Percentiles rank a stretch among this genome's conserved stretches.
phyloP scores from a whole-genome alignment of 2,888 invertebrate genomes.

The Monochamus alternatus region DNA sequence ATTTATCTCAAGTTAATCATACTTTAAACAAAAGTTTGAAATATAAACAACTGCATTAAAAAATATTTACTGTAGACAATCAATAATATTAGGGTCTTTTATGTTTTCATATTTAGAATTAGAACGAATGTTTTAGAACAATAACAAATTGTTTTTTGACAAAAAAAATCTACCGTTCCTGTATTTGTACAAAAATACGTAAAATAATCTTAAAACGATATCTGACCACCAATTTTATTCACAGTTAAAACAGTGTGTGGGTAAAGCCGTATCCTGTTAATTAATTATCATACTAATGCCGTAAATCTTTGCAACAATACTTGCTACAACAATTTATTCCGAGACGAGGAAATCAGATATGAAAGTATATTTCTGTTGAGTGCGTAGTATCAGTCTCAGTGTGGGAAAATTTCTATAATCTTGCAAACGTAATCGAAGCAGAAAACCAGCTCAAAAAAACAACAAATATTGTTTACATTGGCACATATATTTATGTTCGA shows the following conservation, averaged over 20 bases:
- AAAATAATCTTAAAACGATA: not conserved
- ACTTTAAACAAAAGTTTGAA: no score
- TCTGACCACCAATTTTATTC: not conserved
- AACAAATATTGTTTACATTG: no score
- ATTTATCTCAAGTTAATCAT: no score
- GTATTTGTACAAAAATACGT: no score
- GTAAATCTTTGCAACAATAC: slow-evolving; percentile 3
- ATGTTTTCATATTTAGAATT: no score
- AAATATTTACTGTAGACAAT: no score
- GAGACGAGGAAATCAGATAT: not conserved
- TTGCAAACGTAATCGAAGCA: not conserved
- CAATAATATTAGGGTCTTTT: no score
- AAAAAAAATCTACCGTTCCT: no score
- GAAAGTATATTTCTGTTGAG: not conserved
- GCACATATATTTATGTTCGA: no score
- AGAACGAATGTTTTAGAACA: no score
- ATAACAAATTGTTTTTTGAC: no score
- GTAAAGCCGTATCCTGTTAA: not conserved
- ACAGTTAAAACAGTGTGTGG: not conserved
- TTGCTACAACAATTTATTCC: not conserved
- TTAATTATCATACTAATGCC: not conserved
- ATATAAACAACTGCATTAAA: no score
- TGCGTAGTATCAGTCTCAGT: not conserved
- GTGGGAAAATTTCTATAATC: not conserved
- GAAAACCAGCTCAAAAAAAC: not conserved